These are phyloP conservation scores for Sebastiscus albofasciatus DNA, from an alignment of 2,797 vertebrate genomes.

Conservation along the genomic window DNA sequence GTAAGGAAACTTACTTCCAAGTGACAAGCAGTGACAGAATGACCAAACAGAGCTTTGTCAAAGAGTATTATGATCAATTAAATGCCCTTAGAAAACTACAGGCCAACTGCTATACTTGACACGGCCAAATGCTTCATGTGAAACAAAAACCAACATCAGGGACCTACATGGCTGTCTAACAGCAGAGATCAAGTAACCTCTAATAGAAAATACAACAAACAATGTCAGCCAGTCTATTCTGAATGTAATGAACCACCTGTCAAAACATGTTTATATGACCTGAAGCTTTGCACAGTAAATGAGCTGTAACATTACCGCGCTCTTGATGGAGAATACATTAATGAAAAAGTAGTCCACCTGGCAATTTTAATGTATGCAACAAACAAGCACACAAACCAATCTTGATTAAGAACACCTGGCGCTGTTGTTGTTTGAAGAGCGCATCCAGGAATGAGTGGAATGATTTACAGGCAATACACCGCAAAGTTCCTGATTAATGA, in stretches of 20 bases:
- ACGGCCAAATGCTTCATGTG: neutral
- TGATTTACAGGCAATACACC: constrained; percentile 53
- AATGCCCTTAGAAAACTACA: neutral
- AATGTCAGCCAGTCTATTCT: constrained; percentile 27
- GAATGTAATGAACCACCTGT: constrained; percentile 72
- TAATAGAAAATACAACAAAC: constrained; percentile 39
- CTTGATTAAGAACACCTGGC: constrained; percentile 75
- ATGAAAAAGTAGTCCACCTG: constrained; percentile 71
- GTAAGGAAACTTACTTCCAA: neutral
- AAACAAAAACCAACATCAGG: neutral
- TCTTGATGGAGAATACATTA: constrained; percentile 68
- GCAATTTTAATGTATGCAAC: constrained; percentile 67
- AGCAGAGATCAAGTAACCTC: constrained; percentile 29
- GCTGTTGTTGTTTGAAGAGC: constrained; percentile 50
- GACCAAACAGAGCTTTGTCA: neutral
- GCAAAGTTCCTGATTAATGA: constrained; percentile 69
- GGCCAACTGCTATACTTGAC: neutral
- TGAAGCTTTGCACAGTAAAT: constrained; percentile 67
- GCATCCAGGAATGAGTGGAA: constrained; percentile 44
- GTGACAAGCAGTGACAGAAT: neutral
- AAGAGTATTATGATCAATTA: neutral
- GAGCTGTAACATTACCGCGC: constrained; percentile 72
- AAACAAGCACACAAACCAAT: constrained; percentile 65
- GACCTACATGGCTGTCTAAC: neutral
- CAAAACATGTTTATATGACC: constrained; percentile 66